phyloP scores from a whole-genome alignment of 2,113 vertebrate genomes.

The Phyllopteryx taeniolatus region DNA sequence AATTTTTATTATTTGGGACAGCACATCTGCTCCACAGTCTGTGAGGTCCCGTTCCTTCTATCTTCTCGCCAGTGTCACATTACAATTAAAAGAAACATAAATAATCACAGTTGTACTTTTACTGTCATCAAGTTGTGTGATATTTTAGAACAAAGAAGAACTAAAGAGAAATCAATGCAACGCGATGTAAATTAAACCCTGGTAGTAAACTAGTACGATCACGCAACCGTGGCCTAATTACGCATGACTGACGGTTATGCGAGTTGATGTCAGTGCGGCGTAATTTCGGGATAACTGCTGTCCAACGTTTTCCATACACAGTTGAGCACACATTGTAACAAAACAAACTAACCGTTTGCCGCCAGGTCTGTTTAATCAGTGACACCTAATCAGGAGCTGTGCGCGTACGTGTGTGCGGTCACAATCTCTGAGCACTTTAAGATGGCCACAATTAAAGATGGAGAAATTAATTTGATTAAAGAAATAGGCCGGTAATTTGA shows the following conservation, averaged over 20 bases:
- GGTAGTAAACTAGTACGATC: background rate
- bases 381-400: conserved; percentile 1
- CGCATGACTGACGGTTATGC: background rate
- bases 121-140: no score
- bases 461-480: no score
- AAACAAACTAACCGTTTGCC: background rate
- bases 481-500: background rate
- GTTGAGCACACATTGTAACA: background rate
- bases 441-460: background rate
- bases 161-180: background rate
- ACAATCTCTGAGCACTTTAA: background rate
- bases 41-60: no score
- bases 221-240: background rate
- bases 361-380: conserved; percentile 1
- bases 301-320: background rate
- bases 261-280: background rate
- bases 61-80: no score
- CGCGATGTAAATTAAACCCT: background rate
- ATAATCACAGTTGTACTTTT: background rate
- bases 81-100: background rate
- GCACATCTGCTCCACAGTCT: no score
- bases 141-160: background rate
- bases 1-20: background rate
- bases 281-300: background rate
- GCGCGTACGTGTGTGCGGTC: background rate